Evolutionary conservation across 2,888 invertebrate genomes (phyloP).

Genomic region (Fragum whitleyi): DNA sequence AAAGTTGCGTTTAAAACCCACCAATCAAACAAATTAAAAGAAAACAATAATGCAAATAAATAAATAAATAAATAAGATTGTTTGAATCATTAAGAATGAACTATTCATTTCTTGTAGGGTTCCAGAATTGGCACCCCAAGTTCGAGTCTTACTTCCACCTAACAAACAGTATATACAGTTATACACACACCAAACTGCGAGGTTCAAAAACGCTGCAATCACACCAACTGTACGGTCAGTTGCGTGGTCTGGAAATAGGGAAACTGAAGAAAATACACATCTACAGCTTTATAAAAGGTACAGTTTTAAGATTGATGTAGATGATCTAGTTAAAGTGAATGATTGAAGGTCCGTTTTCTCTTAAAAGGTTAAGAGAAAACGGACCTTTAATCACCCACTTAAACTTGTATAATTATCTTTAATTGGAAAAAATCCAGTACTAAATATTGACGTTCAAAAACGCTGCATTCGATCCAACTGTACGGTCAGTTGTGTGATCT

Average conservation of each 20-base stretch:
- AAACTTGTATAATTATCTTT: no score
- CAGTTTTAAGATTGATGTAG: background rate
- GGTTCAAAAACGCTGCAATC: constrained; percentile 71
- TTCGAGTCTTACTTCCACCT: constrained; percentile 65
- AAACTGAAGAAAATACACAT: constrained; percentile 49
- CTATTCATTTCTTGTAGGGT: constrained; percentile 53
- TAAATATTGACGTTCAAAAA: constrained; percentile 68
- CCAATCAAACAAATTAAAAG: no score
- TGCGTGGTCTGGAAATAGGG: constrained; percentile 54
- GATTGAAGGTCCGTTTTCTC: no score
- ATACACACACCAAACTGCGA: constrained; percentile 60
- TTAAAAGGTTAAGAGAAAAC: no score
- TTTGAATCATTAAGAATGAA: no score
- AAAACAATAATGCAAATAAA: no score
- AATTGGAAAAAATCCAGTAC: no score
- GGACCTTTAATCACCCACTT: no score
- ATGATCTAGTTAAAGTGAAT: no score
- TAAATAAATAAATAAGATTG: no score
- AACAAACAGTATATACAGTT: constrained; percentile 59
- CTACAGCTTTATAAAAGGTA: constrained; percentile 69
- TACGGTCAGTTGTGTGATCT: constrained; percentile 62
- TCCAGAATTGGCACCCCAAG: constrained; percentile 69
- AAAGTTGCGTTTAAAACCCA: no score
- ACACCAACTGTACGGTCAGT: constrained; percentile 65
- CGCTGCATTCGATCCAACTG: constrained; percentile 70